These are phyloP conservation scores for Hybos culiciformis DNA, from an alignment of 2,888 invertebrate species.

Conservation along the genomic window DNA sequence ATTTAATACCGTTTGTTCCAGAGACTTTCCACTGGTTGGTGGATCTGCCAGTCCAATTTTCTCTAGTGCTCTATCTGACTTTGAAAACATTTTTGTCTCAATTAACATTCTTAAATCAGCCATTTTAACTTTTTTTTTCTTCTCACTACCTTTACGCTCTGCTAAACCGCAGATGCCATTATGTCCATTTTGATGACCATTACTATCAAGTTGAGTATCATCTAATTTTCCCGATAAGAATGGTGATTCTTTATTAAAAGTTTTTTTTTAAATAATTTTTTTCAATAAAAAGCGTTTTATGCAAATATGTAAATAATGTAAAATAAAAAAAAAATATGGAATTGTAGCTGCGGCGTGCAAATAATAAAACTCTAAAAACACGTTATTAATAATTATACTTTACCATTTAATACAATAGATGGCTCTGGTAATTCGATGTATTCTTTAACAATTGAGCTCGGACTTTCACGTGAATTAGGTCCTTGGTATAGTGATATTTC, in stretches of 20 bases:
- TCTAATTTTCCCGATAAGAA: slow-evolving; percentile 13
- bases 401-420: slow-evolving; percentile 38
- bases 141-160: slow-evolving; percentile 62
- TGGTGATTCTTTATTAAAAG: slow-evolving; percentile 11
- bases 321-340: no score
- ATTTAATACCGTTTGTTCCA: slow-evolving; percentile 48
- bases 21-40: slow-evolving; percentile 40
- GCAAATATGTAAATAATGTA: no score
- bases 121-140: slow-evolving; percentile 82
- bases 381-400: no score
- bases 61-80: slow-evolving; percentile 81
- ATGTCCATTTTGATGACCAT: neutral
- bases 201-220: slow-evolving; percentile 5
- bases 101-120: slow-evolving; percentile 83
- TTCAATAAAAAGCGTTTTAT: no score
- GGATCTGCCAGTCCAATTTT: slow-evolving; percentile 63
- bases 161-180: no score
- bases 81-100: slow-evolving; percentile 78
- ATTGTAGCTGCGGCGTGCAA: no score
- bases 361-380: no score
- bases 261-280: slow-evolving; percentile 1
- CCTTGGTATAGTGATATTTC: slow-evolving; percentile 77
- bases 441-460: slow-evolving; percentile 44
- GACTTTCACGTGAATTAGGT: slow-evolving; percentile 38
- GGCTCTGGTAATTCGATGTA: slow-evolving; percentile 68